phyloP scores from a whole-genome alignment of 2,888 invertebrate species.

The Petrophora chlorosata region DNA sequence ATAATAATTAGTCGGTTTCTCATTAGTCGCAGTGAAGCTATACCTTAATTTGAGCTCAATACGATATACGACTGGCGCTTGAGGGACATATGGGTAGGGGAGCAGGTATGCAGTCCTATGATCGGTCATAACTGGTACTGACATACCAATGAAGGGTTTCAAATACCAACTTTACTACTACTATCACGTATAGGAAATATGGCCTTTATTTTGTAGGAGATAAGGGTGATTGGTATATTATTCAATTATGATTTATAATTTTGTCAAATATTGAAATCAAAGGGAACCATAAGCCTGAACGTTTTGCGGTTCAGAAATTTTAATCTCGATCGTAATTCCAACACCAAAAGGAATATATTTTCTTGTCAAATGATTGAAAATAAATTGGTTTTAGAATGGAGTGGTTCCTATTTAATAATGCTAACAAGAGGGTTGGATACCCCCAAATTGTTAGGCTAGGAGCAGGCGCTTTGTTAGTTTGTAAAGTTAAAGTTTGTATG shows the following conservation, averaged over 20 bases:
- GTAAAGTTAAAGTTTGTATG: conserved; percentile 4
- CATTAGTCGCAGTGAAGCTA: too few species aligned
- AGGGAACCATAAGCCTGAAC: background rate
- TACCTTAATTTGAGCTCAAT: too few species aligned
- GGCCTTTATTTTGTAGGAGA: background rate
- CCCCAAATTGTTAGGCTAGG: conserved; percentile 39
- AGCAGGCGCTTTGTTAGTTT: conserved; percentile 41
- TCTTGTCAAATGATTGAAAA: background rate
- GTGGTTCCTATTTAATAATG: conserved; percentile 21
- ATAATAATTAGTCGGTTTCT: too few species aligned
- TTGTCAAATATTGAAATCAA: conserved; percentile 13
- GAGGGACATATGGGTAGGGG: too few species aligned
- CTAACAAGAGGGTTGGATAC: conserved; percentile 31
- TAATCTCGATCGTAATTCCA: background rate
- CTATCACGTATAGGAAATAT: background rate
- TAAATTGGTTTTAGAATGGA: conserved; percentile 16
- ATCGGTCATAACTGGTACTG: conserved; percentile 13
- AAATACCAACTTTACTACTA: background rate
- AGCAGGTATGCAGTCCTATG: too few species aligned
- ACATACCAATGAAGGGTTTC: background rate
- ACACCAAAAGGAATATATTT: background rate
- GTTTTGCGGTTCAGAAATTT: background rate
- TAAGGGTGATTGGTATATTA: background rate
- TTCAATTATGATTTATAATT: background rate
- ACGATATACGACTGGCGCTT: too few species aligned